Evolutionary conservation across 2,888 invertebrate species (phyloP), one percentile per base, ranked within the genome.

Genomic region (Fabriciana adippe): DNA sequence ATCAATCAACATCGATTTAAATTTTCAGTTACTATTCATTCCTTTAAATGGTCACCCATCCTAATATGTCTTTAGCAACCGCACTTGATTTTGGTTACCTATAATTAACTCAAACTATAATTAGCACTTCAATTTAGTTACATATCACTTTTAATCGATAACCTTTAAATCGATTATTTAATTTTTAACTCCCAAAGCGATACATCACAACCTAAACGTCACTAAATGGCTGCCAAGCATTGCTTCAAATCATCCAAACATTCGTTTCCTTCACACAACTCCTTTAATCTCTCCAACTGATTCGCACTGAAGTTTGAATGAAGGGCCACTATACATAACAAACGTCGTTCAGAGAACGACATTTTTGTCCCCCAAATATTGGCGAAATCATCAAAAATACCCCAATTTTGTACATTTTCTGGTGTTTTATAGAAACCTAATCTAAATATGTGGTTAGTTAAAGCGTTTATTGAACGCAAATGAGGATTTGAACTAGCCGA

Each of bases 221-320:
- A 13, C 41, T 31, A 55, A 6, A 35, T 16, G 14, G 26, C 66
- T 41, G 45, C 62, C 67, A 88, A 76, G 72, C 89, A 89, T 55
- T 81, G 78, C 75, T 81, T 68, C 64, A 93, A 75, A 75, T 93
- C 92, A 2, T 71, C 73, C 61, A 93, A 80, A 64, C 85, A 80
- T 5, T 85, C 85, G 54, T 85, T 83, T 16, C 73, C 78, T 8
- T 77, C 80, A 73, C 92, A 93, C 69, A 93, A 72, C 66, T 91
- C 90, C 61, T 75, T 89, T 67, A 93, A 77, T 66, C 88, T 82
- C 18, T 84, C 85, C 70, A 90, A 76, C 67, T 93, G 93, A 71
- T 85, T 75, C 70, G 75, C 76, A 4, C 78, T 86, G 56, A 89
- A 93, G 45, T 80, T 79, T 0, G 93, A 92, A 79, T 90, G 89